A percentile compares a stretch with the other conserved stretches of the same genome.
These are phyloP conservation scores for Schizopygopsis pylzovi DNA, from an alignment of 2,797 vertebrate species.

Conservation along the genomic window DNA sequence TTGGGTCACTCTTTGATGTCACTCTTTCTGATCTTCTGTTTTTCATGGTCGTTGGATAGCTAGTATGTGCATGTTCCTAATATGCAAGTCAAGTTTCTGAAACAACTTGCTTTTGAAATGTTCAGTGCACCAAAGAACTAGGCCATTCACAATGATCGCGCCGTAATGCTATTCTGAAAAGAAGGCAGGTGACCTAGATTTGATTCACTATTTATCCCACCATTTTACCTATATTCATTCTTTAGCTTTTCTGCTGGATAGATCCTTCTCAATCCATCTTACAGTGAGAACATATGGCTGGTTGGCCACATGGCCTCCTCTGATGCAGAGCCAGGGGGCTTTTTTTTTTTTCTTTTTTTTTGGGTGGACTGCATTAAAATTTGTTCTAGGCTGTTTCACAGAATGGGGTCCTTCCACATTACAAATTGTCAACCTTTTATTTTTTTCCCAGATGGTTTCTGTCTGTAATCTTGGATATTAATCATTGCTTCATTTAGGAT, in stretches of 20 bases:
- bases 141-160: constrained; percentile 64
- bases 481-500: constrained; percentile 34
- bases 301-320: background rate
- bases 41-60: background rate
- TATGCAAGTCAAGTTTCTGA: constrained; percentile 17
- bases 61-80: background rate
- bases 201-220: constrained; percentile 69
- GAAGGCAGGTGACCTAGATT: constrained; percentile 75
- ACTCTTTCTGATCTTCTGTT: constrained; percentile 6
- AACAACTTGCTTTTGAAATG: constrained; percentile 22
- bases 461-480: constrained; percentile 17
- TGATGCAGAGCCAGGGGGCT: background rate
- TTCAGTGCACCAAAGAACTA: constrained; percentile 70
- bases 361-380: constrained; percentile 16
- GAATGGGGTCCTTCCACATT: background rate
- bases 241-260: background rate
- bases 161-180: constrained; percentile 69
- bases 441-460: background rate
- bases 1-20: background rate
- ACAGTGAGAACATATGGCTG: constrained; percentile 11
- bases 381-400: constrained; percentile 21
- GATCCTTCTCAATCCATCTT: constrained; percentile 17
- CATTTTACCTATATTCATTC: constrained; percentile 65
- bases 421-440: background rate
- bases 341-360: background rate